Base-by-base conservation (phyloP, 2,888 invertebrate species). In the Anthophora plumipes region DNA sequence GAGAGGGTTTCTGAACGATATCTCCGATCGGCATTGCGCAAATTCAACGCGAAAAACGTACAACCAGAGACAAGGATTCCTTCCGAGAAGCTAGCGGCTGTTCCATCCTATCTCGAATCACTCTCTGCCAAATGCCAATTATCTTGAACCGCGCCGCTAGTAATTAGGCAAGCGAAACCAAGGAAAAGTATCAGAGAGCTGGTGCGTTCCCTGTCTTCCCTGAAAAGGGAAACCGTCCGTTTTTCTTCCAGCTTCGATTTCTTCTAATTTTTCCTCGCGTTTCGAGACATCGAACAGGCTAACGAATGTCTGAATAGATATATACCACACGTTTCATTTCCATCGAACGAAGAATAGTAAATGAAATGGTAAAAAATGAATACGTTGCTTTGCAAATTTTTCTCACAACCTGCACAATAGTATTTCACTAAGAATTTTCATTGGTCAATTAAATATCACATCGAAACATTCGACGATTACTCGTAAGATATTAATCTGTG, bases 71-170 rank as follows among this genome's bases (percentile, higher is more conserved):
- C n/a, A 83, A 25, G 54, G 80, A 75, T 85, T 84, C 84, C 86
- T 91, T 91, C 91, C 84, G 70, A 91, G 86, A 80, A 80, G 68
- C 71, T 81, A 84, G 80, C 85, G 82, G 84, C 78, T 79, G 71
- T 43, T 74, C 2, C 31, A 31, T 67, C 83, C 50, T 88, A 88
- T 88, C 86, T 89, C 89, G 85, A 85, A 90, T 88, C 86, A 85
- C 89, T 86, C 84, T 80, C 88, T 82, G 85, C 88, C 85, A 87
- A 86, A 88, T 88, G 89, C 83, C 89, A 89, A 89, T 89, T 89
- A 89, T 89, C 87, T 88, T 84, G 69, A 75, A 76, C 69, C 82
- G 75, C 83, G 75, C 67, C 76, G 79, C 83, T 77, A 75, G 85
- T 73, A 87, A 87, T 87, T 87, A 87, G 60, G 77, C 57, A 70